Evolutionary conservation across 1,140 invertebrate genomes (phyloP).

Genomic region (Psix sp.): DNA sequence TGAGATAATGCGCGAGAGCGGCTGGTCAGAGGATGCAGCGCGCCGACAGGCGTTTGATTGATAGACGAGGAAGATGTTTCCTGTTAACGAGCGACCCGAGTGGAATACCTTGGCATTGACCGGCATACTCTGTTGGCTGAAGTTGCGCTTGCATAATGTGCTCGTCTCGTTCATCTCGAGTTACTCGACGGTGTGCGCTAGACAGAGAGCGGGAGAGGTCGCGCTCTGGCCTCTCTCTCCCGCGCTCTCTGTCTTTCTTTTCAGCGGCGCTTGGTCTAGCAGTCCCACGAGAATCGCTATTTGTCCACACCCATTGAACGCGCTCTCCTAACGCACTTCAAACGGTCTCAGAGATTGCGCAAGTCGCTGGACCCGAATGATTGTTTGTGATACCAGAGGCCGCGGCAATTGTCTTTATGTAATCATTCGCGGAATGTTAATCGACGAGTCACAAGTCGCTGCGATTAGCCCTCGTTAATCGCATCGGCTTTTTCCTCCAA

Average conservation of each 20-base stretch:
- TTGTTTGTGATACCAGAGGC: constrained; percentile 18
- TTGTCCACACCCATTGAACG: too few species aligned
- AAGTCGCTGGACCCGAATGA: constrained; percentile 10
- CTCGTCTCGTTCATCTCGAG: constrained; percentile 74
- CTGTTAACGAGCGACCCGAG: constrained; percentile 54
- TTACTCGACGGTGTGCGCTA: constrained; percentile 32
- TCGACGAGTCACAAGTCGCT: constrained; percentile 11
- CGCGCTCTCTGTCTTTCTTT: constrained; percentile 19
- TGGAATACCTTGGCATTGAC: constrained; percentile 76
- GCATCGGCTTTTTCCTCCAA: constrained; percentile 26
- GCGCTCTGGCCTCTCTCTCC: too few species aligned
- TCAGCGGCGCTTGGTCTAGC: too few species aligned
- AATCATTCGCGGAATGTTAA: constrained; percentile 40
- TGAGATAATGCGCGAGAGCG: background rate
- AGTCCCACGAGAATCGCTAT: too few species aligned
- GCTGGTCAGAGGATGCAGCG: background rate
- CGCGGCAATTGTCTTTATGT: constrained; percentile 31
- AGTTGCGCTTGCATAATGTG: constrained; percentile 71
- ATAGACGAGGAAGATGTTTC: constrained; percentile 47
- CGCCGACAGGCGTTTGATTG: constrained; percentile 21
- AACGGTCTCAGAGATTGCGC: too few species aligned
- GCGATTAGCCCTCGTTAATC: constrained; percentile 26
- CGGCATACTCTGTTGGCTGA: constrained; percentile 71
- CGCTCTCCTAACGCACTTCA: too few species aligned
- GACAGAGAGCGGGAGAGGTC: background rate